Conservation (phyloP, 2,797 vertebrate genomes). For the Eptatretus atami region DNA sequence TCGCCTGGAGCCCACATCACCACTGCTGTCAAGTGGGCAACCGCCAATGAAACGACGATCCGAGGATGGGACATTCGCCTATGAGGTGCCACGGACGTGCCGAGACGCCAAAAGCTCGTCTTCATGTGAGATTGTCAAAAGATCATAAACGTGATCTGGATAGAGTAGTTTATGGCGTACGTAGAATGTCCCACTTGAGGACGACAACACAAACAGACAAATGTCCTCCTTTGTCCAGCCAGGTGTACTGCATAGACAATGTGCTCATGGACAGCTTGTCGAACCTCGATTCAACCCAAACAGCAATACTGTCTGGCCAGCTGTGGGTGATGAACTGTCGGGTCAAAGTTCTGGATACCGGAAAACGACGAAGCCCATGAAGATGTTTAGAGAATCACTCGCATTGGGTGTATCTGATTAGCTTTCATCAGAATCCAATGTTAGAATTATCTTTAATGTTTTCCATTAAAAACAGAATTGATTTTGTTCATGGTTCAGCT, state of each 20-base stretch:
- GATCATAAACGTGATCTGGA: too few relatives aligned
- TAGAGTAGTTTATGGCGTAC: too few relatives aligned
- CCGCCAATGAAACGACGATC: constrained; percentile 52
- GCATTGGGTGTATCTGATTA: constrained; percentile 27
- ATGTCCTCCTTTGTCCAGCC: constrained; percentile 24
- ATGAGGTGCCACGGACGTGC: constrained; percentile 40
- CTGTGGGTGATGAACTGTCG: constrained; percentile 95
- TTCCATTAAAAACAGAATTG: too few relatives aligned
- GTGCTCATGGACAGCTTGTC: constrained; percentile 80
- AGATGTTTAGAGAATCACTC: constrained; percentile 78
- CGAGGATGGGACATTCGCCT: constrained; percentile 62
- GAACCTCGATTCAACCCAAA: constrained; percentile 96
- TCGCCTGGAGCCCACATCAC: constrained; percentile 83
- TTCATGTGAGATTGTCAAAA: too few relatives aligned
- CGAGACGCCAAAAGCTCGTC: too few relatives aligned
- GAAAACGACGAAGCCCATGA: constrained; percentile 46
- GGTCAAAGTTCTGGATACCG: constrained; percentile 97
- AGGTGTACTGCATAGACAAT: constrained; percentile 88
- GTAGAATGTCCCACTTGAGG: too few relatives aligned
- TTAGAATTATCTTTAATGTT: too few relatives aligned
- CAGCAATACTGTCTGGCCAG: constrained; percentile 81
- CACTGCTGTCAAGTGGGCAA: constrained; percentile 72
- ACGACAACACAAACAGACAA: too few relatives aligned
- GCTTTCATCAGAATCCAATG: too few relatives aligned
- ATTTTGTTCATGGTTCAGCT: too few relatives aligned